Percentiles rank a stretch among this genome's conserved stretches.
These are phyloP conservation scores for Stegostoma tigrinum DNA, from an alignment of 2,113 vertebrate species.

Conservation along the genomic window DNA sequence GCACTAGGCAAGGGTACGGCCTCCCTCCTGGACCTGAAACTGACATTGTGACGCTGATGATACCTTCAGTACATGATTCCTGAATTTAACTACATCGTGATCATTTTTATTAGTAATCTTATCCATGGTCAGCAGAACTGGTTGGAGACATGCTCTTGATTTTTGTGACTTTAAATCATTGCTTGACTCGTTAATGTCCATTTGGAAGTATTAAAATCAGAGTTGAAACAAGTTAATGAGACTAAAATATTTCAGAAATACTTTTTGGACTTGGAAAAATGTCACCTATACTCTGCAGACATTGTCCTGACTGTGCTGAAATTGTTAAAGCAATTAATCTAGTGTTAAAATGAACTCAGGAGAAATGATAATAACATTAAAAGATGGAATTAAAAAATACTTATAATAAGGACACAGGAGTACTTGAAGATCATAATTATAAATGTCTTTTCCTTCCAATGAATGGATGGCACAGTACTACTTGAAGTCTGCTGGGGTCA, in stretches of 20 bases:
- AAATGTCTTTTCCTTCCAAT: background rate
- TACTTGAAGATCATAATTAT: background rate
- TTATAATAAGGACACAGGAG: background rate
- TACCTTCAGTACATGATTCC: background rate
- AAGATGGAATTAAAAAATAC: background rate
- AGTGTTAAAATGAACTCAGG: background rate
- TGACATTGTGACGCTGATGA: background rate
- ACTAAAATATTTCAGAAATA: background rate
- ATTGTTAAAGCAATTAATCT: background rate
- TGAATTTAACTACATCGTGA: background rate
- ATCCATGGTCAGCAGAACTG: background rate
- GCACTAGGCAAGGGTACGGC: background rate
- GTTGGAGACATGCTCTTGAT: background rate
- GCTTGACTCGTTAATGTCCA: background rate
- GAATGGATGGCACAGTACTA: background rate
- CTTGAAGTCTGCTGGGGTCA: background rate
- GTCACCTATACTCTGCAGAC: background rate
- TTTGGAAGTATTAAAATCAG: background rate
- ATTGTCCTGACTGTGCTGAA: background rate
- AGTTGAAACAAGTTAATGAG: background rate
- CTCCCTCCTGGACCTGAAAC: background rate
- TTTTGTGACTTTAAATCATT: background rate
- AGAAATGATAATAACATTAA: background rate
- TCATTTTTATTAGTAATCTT: background rate
- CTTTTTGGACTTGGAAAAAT: background rate